These are phyloP conservation scores for Anguilla japonica DNA, from an alignment of 2,113 vertebrate genomes.

Conservation along the genomic window DNA sequence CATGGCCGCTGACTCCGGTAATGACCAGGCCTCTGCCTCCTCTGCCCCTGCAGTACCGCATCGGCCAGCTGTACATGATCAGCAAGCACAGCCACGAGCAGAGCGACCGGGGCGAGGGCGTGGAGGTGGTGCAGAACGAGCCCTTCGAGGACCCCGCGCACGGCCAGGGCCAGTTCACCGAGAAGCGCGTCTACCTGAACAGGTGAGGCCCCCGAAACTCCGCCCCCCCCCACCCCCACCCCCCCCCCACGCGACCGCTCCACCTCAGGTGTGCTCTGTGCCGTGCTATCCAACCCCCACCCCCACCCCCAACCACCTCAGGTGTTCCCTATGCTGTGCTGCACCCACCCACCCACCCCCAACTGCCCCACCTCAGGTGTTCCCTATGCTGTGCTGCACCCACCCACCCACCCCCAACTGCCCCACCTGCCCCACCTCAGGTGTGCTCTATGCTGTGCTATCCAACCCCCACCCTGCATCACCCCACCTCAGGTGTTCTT, in stretches of 20 bases:
- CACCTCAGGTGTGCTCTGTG: too few relatives aligned
- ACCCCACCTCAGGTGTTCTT: too few relatives aligned
- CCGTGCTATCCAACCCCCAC: slow-evolving; percentile 11
- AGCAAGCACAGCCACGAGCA: slow-evolving; percentile 96
- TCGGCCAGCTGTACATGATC: slow-evolving; percentile 97
- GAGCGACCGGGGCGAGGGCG: slow-evolving; percentile 91
- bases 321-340: too few relatives aligned
- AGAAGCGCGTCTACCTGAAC: slow-evolving; percentile 93
- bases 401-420: not conserved
- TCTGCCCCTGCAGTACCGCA: slow-evolving; percentile 76
- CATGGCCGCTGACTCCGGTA: not conserved
- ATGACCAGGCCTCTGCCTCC: not conserved
- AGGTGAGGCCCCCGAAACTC: slow-evolving; percentile 70
- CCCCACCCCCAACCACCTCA: too few relatives aligned
- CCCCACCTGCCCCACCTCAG: too few relatives aligned
- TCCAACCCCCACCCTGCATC: too few relatives aligned
- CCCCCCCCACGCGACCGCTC: too few relatives aligned
- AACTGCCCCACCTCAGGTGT: slow-evolving; percentile 37
- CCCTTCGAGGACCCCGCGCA: slow-evolving; percentile 88
- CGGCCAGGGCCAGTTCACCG: slow-evolving; percentile 88
- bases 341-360: slow-evolving; percentile 9
- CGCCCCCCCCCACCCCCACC: too few relatives aligned
- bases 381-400: too few relatives aligned
- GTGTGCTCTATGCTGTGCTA: too few relatives aligned
- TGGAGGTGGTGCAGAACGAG: slow-evolving; percentile 92